These are phyloP conservation scores for Empidonax alnorum DNA, from an alignment of 2,113 vertebrate species.

Conservation along the genomic window DNA sequence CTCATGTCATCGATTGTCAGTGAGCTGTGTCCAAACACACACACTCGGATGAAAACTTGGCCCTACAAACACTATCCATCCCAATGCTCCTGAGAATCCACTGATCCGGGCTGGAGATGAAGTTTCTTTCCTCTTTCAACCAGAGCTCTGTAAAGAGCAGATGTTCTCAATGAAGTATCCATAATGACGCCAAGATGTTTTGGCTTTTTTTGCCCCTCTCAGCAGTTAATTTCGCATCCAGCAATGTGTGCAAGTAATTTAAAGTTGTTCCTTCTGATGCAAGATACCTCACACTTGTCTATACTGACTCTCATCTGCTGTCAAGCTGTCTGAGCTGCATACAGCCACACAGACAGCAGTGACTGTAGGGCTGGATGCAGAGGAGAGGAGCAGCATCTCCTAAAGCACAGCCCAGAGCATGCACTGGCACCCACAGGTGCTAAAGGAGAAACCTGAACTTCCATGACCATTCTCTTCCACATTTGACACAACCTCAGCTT, in stretches of 20 bases:
- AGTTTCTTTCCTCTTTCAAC: slow-evolving; percentile 7
- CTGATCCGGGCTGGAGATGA: neutral
- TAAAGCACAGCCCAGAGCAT: neutral
- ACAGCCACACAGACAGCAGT: neutral
- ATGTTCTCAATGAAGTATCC: slow-evolving; percentile 22
- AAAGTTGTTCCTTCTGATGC: neutral
- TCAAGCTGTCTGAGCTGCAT: neutral
- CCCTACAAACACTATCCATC: neutral
- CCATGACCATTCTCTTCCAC: neutral
- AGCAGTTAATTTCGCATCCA: slow-evolving; percentile 20
- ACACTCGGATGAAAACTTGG: neutral
- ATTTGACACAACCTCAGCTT: neutral
- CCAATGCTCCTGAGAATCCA: neutral
- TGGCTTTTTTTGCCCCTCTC: neutral
- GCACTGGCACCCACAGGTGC: neutral
- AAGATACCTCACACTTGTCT: neutral
- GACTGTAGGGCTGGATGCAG: neutral
- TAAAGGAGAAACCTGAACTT: neutral
- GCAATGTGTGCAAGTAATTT: neutral
- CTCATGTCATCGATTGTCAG: neutral
- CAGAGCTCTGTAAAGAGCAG: slow-evolving; percentile 14
- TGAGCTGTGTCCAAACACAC: neutral
- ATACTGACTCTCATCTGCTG: neutral
- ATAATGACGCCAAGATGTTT: neutral
- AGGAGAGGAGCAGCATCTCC: neutral